Evolutionary conservation across 2,797 vertebrate species (phyloP).

Genomic region (Rhinoraja longicauda): DNA sequence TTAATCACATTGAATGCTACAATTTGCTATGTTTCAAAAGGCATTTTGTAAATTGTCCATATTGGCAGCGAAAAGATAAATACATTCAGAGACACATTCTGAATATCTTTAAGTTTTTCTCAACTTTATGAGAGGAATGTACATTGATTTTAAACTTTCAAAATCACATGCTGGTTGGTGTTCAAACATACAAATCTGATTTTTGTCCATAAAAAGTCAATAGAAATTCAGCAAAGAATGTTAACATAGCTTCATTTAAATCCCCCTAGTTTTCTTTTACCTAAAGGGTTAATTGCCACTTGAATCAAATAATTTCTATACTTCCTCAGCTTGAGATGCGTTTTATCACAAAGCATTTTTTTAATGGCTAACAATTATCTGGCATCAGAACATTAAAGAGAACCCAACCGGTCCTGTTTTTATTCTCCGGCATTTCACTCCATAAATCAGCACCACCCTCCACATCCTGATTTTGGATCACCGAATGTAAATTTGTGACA

Average conservation of each 20-base stretch:
- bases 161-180: not conserved
- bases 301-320: slow-evolving; percentile 31
- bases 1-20: not conserved
- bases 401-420: slow-evolving; percentile 49
- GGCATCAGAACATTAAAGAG: slow-evolving; percentile 48
- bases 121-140: not conserved
- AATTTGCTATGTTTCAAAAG: not conserved
- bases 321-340: slow-evolving; percentile 12
- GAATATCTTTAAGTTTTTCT: not conserved
- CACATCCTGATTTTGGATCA: slow-evolving; percentile 74
- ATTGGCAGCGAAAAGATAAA: not conserved
- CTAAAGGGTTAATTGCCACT: slow-evolving; percentile 29
- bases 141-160: not conserved
- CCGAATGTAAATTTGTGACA: slow-evolving; percentile 89
- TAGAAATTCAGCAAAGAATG: not conserved
- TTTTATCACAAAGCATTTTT: slow-evolving; percentile 34
- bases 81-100: not conserved
- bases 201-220: not conserved
- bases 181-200: not conserved
- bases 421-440: slow-evolving; percentile 60
- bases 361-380: slow-evolving; percentile 23
- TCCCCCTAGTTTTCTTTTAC: not conserved
- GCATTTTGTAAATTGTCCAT: not conserved
- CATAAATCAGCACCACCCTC: slow-evolving; percentile 67
- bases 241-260: not conserved